A percentile compares a stretch with the other conserved stretches of the same genome.
Evolutionary conservation across 30 jellyfish, hydroid and myxozoan genomes (phyloP).

Genomic region (Aurelia sp.): DNA sequence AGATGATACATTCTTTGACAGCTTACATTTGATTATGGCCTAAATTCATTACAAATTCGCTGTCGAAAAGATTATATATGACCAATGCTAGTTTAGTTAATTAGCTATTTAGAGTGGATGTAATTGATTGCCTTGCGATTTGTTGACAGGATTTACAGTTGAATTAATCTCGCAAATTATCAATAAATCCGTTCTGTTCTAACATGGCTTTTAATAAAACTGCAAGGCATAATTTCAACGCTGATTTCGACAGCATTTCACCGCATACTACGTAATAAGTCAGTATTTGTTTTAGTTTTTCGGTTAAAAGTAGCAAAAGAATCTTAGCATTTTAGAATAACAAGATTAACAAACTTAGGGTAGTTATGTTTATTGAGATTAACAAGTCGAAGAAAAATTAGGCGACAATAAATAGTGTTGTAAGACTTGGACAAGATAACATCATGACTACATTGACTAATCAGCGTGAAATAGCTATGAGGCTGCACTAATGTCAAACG

Average conservation of each 20-base stretch:
- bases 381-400: not conserved
- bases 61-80: constrained; percentile 40
- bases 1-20: constrained; percentile 49
- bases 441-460: no score
- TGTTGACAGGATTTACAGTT: not conserved
- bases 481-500: no score
- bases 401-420: not conserved
- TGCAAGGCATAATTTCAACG: constrained; percentile 12
- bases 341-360: constrained; percentile 41
- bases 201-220: constrained; percentile 42
- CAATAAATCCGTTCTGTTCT: constrained; percentile 40
- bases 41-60: constrained; percentile 69
- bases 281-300: constrained; percentile 10
- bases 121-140: constrained; percentile 32
- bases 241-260: constrained; percentile 9
- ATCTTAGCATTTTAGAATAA: constrained; percentile 1
- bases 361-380: constrained; percentile 10
- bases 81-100: constrained; percentile 72
- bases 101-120: constrained; percentile 51
- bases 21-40: constrained; percentile 31
- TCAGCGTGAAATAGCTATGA: no score
- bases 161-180: constrained; percentile 17
- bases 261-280: constrained; percentile 19
- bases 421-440: no score
- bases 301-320: constrained; percentile 18